A percentile compares a stretch with the other conserved stretches of the same genome.
These are phyloP conservation scores for Melanotaenia parkinsoni DNA, from an alignment of 2,797 vertebrate genomes.

Conservation along the genomic window DNA sequence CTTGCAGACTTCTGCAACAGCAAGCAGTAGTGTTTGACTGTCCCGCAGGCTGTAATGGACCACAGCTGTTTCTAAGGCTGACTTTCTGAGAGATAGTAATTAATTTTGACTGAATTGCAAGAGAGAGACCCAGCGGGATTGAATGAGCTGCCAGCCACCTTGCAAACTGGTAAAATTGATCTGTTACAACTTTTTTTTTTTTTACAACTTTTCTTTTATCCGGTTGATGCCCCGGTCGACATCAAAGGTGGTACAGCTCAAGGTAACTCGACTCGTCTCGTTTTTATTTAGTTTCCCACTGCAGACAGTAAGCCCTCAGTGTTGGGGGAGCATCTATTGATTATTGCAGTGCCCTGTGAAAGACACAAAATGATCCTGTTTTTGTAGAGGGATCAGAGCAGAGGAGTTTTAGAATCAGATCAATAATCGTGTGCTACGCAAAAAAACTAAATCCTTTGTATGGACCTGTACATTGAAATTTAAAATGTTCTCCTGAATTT, in stretches of 20 bases:
- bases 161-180: not conserved
- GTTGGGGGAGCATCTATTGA: not conserved
- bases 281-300: not conserved
- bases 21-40: not conserved
- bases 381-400: no score
- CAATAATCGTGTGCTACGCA: constrained; percentile 1
- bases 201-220: not conserved
- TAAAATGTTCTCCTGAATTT: not conserved
- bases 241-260: not conserved
- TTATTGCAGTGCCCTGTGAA: not conserved
- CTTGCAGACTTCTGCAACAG: not conserved
- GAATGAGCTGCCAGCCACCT: constrained; percentile 7
- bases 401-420: not conserved
- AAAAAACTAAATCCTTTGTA: not conserved
- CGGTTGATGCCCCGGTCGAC: not conserved
- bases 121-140: not conserved
- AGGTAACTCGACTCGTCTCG: not conserved
- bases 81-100: not conserved
- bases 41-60: not conserved
- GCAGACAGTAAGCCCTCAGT: not conserved
- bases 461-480: not conserved
- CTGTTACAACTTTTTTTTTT: not conserved
- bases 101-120: constrained; percentile 1
- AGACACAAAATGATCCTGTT: not conserved
- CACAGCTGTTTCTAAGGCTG: not conserved